These are phyloP conservation scores for Dendrocincla tyrannina DNA, from an alignment of 2,797 vertebrate genomes.

Conservation along the genomic window DNA sequence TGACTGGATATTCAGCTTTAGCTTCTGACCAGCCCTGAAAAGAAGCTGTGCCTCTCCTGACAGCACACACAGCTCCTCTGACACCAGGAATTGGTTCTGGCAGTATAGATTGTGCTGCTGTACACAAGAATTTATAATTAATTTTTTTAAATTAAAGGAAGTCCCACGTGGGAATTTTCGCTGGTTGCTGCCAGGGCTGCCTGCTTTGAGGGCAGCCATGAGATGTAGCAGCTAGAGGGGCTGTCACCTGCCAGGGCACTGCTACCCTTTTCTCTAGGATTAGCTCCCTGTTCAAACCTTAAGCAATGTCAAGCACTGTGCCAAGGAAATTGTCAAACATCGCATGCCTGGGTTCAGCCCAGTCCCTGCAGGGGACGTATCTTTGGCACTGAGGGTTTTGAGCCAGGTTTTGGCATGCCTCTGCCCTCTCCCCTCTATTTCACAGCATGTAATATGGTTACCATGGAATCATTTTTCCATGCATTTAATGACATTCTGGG, in stretches of 20 bases:
- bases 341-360: not conserved
- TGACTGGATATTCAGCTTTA: not conserved
- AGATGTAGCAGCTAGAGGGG: not conserved
- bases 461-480: not conserved
- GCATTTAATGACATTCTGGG: not conserved
- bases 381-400: not conserved
- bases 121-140: not conserved
- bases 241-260: not conserved
- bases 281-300: not conserved
- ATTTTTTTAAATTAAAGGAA: not conserved
- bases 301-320: not conserved
- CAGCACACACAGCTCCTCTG: not conserved
- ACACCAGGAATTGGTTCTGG: not conserved
- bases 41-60: fast-evolving
- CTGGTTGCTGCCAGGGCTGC: not conserved
- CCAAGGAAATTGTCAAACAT: not conserved
- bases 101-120: not conserved
- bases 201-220: not conserved
- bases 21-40: not conserved
- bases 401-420: not conserved
- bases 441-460: fast-evolving
- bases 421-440: not conserved
- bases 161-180: fast-evolving
- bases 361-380: fast-evolving
- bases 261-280: not conserved